These are phyloP conservation scores for Gnatocerus cornutus DNA, from an alignment of 2,888 invertebrate genomes.

Conservation along the genomic window DNA sequence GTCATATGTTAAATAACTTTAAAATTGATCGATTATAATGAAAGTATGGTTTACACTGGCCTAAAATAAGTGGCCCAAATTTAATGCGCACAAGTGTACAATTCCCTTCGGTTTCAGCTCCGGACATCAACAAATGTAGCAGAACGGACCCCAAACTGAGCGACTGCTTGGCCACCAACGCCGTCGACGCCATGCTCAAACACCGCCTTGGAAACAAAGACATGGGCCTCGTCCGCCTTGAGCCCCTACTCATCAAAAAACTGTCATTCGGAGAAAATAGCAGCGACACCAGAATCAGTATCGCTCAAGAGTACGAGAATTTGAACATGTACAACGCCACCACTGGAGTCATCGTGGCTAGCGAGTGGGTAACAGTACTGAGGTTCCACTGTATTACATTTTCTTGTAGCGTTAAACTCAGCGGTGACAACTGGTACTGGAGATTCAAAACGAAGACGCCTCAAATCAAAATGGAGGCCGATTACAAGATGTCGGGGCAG, in stretches of 20 bases:
- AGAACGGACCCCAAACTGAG: slow-evolving; percentile 29
- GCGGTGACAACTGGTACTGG: slow-evolving; percentile 70
- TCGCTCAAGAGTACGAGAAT: slow-evolving; percentile 78
- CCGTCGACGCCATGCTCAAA: not conserved
- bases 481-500: slow-evolving; percentile 80
- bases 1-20: no score
- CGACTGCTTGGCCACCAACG: slow-evolving; percentile 17
- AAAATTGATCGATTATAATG: no score
- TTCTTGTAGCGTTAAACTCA: slow-evolving; percentile 72
- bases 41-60: no score
- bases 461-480: slow-evolving; percentile 77
- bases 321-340: slow-evolving; percentile 77
- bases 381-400: not conserved
- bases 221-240: slow-evolving; percentile 76
- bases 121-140: slow-evolving; percentile 22
- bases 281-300: slow-evolving; percentile 72
- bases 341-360: not conserved
- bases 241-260: slow-evolving; percentile 76
- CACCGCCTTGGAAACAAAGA: slow-evolving; percentile 54
- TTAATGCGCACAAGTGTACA: no score
- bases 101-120: no score
- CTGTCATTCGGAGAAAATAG: slow-evolving; percentile 73
- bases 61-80: no score
- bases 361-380: slow-evolving; percentile 17
- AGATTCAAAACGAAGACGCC: slow-evolving; percentile 72